Percentiles rank a stretch among this genome's conserved stretches.
phyloP scores from a whole-genome alignment of 2,888 invertebrate genomes.

The Myopa tessellatipennis region DNA sequence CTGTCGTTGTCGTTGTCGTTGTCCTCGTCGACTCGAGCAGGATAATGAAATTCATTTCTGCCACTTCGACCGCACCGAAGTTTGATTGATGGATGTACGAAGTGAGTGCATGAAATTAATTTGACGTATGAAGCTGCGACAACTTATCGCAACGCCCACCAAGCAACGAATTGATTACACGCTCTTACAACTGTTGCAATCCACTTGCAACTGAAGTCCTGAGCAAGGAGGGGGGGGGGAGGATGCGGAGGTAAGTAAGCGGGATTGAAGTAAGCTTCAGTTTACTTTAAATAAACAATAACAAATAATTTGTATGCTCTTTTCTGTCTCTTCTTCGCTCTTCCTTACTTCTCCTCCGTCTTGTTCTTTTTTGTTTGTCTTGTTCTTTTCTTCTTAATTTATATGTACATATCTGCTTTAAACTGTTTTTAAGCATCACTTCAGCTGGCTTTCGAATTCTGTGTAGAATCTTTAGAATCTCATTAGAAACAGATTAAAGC shows the following conservation, averaged over 20 bases:
- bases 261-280: too few relatives aligned
- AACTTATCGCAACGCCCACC: background rate
- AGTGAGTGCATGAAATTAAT: background rate
- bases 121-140: background rate
- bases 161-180: background rate
- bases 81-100: background rate
- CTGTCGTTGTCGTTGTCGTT: background rate
- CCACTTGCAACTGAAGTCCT: background rate
- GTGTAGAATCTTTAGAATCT: too few relatives aligned
- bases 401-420: too few relatives aligned
- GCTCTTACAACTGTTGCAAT: background rate
- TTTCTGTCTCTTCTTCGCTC: too few relatives aligned
- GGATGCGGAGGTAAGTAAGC: background rate
- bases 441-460: too few relatives aligned
- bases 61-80: background rate
- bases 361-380: background rate
- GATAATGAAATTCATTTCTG: background rate
- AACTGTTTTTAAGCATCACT: too few relatives aligned
- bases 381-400: background rate
- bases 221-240: too few relatives aligned
- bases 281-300: too few relatives aligned
- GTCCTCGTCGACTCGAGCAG: background rate
- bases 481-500: too few relatives aligned
- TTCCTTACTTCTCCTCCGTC: too few relatives aligned
- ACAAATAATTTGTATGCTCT: too few relatives aligned